These are phyloP conservation scores for Diachasma alloeum DNA, from an alignment of 1,140 invertebrate species.

Conservation along the genomic window DNA sequence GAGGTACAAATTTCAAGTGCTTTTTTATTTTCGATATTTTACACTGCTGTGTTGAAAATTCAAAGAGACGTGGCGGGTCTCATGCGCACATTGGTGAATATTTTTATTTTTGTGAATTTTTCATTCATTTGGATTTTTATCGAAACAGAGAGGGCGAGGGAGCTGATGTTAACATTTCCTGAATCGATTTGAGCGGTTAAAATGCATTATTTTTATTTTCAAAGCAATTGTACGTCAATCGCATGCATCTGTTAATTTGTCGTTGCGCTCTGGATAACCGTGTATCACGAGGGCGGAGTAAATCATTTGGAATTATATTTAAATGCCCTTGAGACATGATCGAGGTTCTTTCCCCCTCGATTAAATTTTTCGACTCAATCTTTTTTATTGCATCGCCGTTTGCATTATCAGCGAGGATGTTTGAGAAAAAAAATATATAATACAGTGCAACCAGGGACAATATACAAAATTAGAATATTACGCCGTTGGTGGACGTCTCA, in stretches of 20 bases:
- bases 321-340: conserved; percentile 11
- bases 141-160: too few relatives aligned
- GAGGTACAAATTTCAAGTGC: not conserved
- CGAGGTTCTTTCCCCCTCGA: not conserved
- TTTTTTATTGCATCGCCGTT: not conserved
- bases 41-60: too few relatives aligned
- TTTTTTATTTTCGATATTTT: not conserved
- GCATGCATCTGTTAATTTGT: not conserved
- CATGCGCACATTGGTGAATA: too few relatives aligned
- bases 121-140: too few relatives aligned
- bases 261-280: not conserved
- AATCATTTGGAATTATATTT: conserved; percentile 17
- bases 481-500: not conserved
- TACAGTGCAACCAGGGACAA: not conserved
- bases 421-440: not conserved
- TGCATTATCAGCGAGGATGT: not conserved
- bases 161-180: too few relatives aligned
- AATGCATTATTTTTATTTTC: too few relatives aligned
- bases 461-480: conserved; percentile 8
- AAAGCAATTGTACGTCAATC: not conserved
- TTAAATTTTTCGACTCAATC: not conserved
- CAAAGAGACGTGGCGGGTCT: too few relatives aligned
- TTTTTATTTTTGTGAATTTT: too few relatives aligned
- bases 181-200: too few relatives aligned
- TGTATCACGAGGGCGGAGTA: not conserved